phyloP scores from a whole-genome alignment of 2,888 invertebrate species.

The Protodeltote pygarga region DNA sequence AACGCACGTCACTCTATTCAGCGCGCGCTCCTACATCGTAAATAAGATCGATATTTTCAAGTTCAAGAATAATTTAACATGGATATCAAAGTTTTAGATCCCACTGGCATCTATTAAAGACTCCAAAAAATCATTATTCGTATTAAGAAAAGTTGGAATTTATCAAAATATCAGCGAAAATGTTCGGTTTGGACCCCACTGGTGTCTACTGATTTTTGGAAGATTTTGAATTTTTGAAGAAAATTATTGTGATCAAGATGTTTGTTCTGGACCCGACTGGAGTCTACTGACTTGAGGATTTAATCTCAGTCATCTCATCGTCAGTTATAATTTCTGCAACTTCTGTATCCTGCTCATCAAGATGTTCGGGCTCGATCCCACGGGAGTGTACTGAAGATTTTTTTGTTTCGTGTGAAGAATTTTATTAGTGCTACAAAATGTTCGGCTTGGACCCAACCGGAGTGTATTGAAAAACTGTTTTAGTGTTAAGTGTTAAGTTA shows the following conservation, averaged over 20 bases:
- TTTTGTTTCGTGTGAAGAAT: conserved; percentile 49
- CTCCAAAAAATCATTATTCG: conserved; percentile 30
- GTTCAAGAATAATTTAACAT: conserved; percentile 68
- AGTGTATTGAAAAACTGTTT: conserved; percentile 63
- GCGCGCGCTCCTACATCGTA: conserved; percentile 72
- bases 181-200: conserved; percentile 76
- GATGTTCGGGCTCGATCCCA: conserved; percentile 80
- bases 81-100: conserved; percentile 82
- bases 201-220: conserved; percentile 71
- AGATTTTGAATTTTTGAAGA: conserved; percentile 32
- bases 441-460: conserved; percentile 65
- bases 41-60: conserved; percentile 80
- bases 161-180: conserved; percentile 53
- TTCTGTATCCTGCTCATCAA: conserved; percentile 49
- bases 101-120: conserved; percentile 81
- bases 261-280: conserved; percentile 77
- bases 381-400: conserved; percentile 77
- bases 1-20: conserved; percentile 67
- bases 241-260: conserved; percentile 64
- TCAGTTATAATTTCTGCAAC: conserved; percentile 22
- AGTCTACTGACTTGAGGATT: conserved; percentile 63
- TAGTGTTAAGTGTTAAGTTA: conserved; percentile 56
- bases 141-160: conserved; percentile 37
- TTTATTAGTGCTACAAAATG: conserved; percentile 67
- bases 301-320: conserved; percentile 23